Evolutionary conservation across 1,140 invertebrate species (phyloP).

Genomic region (Aphelinus atriplicis): DNA sequence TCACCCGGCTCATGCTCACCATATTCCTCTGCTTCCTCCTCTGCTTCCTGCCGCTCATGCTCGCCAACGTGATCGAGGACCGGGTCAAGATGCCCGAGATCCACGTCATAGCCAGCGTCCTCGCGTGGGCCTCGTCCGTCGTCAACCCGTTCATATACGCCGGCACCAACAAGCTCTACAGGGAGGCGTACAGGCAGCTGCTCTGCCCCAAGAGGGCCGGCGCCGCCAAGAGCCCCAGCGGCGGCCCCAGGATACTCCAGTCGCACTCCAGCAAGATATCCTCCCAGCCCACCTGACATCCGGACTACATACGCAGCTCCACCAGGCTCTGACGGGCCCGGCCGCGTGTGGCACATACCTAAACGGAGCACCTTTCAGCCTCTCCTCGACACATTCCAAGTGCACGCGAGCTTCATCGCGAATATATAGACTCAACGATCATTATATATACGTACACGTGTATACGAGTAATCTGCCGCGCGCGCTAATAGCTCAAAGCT

Average conservation of each 20-base stretch:
- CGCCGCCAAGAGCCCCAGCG: conserved; percentile 44
- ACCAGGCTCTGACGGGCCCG: no score
- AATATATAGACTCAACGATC: no score
- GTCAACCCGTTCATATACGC: conserved; percentile 90
- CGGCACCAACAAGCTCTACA: conserved; percentile 84
- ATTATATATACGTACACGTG: no score
- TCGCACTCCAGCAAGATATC: conserved; percentile 62
- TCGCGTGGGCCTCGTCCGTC: conserved; percentile 87
- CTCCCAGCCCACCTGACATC: conserved; percentile 35
- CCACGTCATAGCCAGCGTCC: conserved; percentile 82
- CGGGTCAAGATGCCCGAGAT: conserved; percentile 75
- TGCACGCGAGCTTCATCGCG: no score
- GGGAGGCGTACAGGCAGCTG: conserved; percentile 78
- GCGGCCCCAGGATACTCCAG: conserved; percentile 46
- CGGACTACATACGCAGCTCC: no score
- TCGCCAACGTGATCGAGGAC: conserved; percentile 86
- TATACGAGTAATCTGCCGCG: no score
- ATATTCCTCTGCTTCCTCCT: conserved; percentile 87
- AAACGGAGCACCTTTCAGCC: no score
- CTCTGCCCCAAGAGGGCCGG: conserved; percentile 60
- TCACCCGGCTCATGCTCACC: conserved; percentile 85
- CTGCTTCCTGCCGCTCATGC: conserved; percentile 86
- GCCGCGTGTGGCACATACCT: no score
- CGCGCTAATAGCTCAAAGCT: no score
- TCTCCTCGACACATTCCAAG: no score